These are phyloP conservation scores for Xenotilapia caudafasciata DNA, from an alignment of 2,113 vertebrate genomes.

Conservation along the genomic window DNA sequence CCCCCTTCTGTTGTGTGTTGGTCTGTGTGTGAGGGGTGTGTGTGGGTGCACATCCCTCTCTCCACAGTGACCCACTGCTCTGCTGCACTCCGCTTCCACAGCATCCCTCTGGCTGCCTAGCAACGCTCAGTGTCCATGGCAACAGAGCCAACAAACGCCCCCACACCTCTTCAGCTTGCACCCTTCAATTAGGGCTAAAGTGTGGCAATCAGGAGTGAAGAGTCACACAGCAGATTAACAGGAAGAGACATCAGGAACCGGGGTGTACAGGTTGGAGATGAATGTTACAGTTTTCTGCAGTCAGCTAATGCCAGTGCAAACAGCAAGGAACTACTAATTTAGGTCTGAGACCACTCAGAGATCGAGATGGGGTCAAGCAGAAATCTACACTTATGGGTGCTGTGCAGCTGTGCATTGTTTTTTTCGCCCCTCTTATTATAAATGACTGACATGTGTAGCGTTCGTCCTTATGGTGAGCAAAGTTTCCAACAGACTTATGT, in stretches of 20 bases:
- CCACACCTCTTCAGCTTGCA: conserved; percentile 51
- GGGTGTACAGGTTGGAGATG: neutral
- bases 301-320: neutral
- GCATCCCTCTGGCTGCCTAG: conserved; percentile 71
- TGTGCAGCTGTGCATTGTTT: neutral
- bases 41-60: conserved; percentile 64
- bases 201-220: conserved; percentile 53
- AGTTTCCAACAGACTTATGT: neutral
- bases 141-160: conserved; percentile 73
- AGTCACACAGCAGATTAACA: conserved; percentile 17
- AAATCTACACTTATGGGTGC: neutral
- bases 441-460: neutral
- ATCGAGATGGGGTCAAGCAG: neutral
- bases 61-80: conserved; percentile 67
- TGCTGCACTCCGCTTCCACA: conserved; percentile 54
- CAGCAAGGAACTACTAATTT: neutral
- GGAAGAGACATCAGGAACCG: neutral
- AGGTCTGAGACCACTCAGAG: neutral
- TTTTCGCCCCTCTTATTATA: neutral
- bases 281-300: neutral
- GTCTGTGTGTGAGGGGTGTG: conserved; percentile 46
- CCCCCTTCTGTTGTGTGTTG: conserved; percentile 4
- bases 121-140: conserved; percentile 73
- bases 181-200: conserved; percentile 66
- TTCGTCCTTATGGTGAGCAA: neutral